Conservation (phyloP, 35 echinoderm and acorn worm species). For the Strongylocentrotus purpuratus region DNA sequence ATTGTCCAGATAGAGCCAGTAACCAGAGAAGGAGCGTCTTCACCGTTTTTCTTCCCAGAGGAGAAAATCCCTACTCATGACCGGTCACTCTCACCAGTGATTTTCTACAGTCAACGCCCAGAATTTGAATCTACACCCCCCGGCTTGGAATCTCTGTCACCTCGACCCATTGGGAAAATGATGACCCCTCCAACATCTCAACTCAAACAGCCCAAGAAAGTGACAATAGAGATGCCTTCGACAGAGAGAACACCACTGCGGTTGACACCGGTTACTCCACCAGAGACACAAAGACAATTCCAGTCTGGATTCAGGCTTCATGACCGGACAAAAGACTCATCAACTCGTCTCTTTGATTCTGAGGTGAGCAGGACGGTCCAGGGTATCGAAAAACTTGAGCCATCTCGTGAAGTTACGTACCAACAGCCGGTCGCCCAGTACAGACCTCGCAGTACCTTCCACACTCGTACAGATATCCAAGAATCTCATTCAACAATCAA, state of each 20-base stretch:
- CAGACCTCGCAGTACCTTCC: slow-evolving; percentile 14
- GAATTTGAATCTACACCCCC: slow-evolving; percentile 16
- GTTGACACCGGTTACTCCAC: neutral
- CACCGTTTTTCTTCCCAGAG: neutral
- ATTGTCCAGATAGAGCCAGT: slow-evolving; percentile 36
- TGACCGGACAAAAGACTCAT: neutral
- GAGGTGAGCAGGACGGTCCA: neutral
- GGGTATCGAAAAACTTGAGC: neutral
- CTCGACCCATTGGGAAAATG: neutral
- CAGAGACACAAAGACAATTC: neutral
- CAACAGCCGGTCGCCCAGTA: neutral
- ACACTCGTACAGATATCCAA: neutral
- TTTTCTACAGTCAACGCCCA: neutral
- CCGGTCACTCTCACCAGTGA: slow-evolving; percentile 48
- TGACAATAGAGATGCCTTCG: slow-evolving; percentile 13
- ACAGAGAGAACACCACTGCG: neutral
- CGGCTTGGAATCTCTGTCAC: slow-evolving; percentile 44
- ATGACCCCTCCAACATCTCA: neutral
- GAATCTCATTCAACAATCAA: neutral
- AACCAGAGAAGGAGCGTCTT: slow-evolving; percentile 24
- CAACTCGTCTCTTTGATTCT: neutral
- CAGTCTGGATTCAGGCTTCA: neutral
- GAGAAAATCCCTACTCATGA: slow-evolving; percentile 28
- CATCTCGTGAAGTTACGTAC: neutral
- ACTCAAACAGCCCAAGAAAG: slow-evolving; percentile 20